phyloP scores from a whole-genome alignment of 2,113 vertebrate species.

The Pelvicachromis taeniatus region DNA sequence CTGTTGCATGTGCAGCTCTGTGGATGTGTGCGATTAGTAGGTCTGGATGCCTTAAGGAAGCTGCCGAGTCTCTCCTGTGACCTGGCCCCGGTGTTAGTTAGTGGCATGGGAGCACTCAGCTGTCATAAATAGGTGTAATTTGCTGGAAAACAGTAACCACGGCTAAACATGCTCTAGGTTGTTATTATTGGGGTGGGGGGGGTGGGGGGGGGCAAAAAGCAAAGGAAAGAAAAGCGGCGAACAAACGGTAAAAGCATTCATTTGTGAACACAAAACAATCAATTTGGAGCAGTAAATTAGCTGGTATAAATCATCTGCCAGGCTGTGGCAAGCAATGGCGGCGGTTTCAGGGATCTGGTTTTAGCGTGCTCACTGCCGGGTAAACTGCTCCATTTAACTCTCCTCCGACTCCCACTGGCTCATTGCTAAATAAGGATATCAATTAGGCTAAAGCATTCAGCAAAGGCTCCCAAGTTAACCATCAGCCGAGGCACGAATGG shows the following conservation, averaged over 20 bases:
- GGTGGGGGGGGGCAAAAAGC: background rate
- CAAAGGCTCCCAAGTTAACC: conserved; percentile 81
- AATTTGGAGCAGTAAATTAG: conserved; percentile 48
- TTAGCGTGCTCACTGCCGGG: conserved; percentile 65
- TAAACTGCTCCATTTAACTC: conserved; percentile 81
- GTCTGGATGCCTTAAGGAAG: background rate
- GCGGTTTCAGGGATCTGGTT: conserved; percentile 57
- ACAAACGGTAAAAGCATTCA: background rate
- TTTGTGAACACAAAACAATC: conserved; percentile 39
- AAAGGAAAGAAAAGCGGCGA: background rate
- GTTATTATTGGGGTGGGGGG: background rate
- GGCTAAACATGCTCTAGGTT: background rate
- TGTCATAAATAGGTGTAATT: conserved; percentile 48
- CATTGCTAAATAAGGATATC: conserved; percentile 81
- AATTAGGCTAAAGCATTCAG: conserved; percentile 79
- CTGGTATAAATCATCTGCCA: conserved; percentile 53
- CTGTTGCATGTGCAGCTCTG: background rate
- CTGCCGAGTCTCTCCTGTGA: conserved; percentile 11
- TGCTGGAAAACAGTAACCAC: conserved; percentile 35
- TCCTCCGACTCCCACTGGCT: conserved; percentile 74
- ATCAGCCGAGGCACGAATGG: conserved; percentile 77
- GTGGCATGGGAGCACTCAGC: conserved; percentile 28
- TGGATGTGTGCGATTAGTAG: background rate
- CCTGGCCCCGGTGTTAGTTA: conserved; percentile 7
- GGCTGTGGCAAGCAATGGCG: conserved; percentile 34